Percentiles rank a stretch among this genome's conserved stretches.
Evolutionary conservation across 2,888 invertebrate genomes (phyloP).

Genomic region (Ferdinandea cuprea): DNA sequence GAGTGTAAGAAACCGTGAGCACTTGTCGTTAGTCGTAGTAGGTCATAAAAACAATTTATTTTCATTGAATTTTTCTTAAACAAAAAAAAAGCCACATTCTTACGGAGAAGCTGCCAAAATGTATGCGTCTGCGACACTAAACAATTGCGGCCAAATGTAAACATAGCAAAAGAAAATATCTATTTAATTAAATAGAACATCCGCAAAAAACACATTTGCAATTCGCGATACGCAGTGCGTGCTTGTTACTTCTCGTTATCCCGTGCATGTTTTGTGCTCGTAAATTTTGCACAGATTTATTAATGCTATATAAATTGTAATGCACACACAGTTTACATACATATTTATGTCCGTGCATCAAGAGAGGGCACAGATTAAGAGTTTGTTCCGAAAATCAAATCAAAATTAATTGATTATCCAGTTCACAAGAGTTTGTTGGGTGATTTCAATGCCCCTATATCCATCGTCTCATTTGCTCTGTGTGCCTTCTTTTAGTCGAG

Average conservation of each 20-base stretch:
- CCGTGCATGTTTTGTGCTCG: slow-evolving; percentile 31
- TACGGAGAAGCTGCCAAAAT: no score
- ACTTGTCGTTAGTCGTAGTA: no score
- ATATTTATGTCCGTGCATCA: no score
- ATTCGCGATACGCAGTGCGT: slow-evolving; percentile 34
- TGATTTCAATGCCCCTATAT: slow-evolving; percentile 64
- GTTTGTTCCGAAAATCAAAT: slow-evolving; percentile 74
- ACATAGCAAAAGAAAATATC: slow-evolving; percentile 30
- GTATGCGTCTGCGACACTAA: background rate
- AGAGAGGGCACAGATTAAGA: slow-evolving; percentile 36
- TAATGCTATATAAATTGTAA: slow-evolving; percentile 29
- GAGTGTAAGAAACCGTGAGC: no score
- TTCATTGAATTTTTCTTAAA: no score
- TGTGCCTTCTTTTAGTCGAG: background rate
- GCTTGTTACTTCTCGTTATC: background rate
- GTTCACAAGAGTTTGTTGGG: slow-evolving; percentile 52
- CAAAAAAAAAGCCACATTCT: no score
- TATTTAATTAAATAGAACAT: slow-evolving; percentile 70
- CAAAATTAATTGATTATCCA: slow-evolving; percentile 73
- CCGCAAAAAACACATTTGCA: slow-evolving; percentile 53
- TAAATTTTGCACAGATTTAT: slow-evolving; percentile 52
- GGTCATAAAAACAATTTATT: no score
- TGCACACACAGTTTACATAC: background rate
- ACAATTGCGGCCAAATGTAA: slow-evolving; percentile 42
- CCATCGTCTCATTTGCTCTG: slow-evolving; percentile 2